Percentiles rank a stretch among this genome's conserved stretches.
phyloP scores from a whole-genome alignment of 2,888 invertebrate genomes.

The Pseudococcus jackbeardsleyi region DNA sequence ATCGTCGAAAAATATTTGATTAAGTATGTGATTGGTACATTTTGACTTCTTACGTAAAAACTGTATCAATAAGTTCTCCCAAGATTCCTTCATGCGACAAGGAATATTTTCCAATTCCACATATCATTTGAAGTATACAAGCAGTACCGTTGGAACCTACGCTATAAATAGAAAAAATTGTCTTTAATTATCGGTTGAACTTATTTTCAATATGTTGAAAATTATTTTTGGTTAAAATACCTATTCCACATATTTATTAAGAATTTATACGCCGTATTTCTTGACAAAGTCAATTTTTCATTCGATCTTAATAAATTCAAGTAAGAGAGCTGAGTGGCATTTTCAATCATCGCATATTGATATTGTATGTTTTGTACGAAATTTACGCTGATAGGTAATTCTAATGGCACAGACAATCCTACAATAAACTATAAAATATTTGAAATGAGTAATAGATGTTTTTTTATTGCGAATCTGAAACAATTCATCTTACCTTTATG shows the following conservation, averaged over 20 bases:
- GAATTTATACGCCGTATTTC: constrained; percentile 54
- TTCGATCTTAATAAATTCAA: constrained; percentile 59
- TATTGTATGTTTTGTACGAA: constrained; percentile 67
- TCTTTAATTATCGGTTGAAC: background rate
- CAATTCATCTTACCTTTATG: constrained; percentile 55
- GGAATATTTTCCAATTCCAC: constrained; percentile 66
- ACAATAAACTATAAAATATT: constrained; percentile 66
- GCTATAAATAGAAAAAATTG: constrained; percentile 13
- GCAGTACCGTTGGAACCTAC: constrained; percentile 57
- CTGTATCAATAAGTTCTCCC: constrained; percentile 66
- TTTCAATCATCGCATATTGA: constrained; percentile 66
- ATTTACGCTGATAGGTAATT: constrained; percentile 66
- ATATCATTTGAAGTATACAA: constrained; percentile 66
- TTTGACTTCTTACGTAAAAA: constrained; percentile 66
- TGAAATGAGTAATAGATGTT: background rate
- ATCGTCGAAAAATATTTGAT: background rate
- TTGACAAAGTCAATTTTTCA: constrained; percentile 52
- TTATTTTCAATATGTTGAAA: background rate
- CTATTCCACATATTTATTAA: constrained; percentile 61
- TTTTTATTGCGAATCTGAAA: background rate
- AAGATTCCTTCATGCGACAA: constrained; percentile 66
- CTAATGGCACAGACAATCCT: constrained; percentile 67
- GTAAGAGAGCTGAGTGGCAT: constrained; percentile 65
- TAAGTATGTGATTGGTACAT: background rate
- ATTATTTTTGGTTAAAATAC: constrained; percentile 28